A percentile compares a stretch with the other conserved stretches of the same genome.
Evolutionary conservation across 2,797 vertebrate genomes (phyloP).

Genomic region (Cuculus canorus): DNA sequence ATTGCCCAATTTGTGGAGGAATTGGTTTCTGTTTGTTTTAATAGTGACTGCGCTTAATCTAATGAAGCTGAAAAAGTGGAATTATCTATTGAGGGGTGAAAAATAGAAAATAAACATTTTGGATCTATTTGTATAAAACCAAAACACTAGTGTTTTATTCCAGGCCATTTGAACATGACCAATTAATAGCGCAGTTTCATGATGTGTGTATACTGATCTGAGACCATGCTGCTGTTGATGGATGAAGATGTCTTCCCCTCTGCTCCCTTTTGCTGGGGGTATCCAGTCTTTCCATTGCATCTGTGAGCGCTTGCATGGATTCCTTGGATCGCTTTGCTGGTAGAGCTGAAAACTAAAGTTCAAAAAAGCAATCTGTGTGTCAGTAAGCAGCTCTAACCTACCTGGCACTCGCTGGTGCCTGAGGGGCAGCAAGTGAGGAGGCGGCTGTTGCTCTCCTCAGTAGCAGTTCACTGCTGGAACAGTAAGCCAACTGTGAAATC

Average conservation of each 20-base stretch:
- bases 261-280: neutral
- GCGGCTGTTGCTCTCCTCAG: neutral
- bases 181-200: neutral
- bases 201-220: accelerated
- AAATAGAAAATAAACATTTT: neutral
- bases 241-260: neutral
- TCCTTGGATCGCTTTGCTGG: neutral
- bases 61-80: neutral
- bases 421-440: neutral
- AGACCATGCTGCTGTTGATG: neutral
- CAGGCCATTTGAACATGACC: neutral
- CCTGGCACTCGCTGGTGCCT: neutral
- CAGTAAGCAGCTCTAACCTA: neutral
- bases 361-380: neutral
- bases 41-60: neutral
- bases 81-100: neutral
- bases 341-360: neutral
- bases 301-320: neutral
- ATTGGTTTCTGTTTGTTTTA: neutral
- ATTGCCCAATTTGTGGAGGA: neutral
- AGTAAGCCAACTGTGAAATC: neutral
- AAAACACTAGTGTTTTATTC: neutral
- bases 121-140: neutral
- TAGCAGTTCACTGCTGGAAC: neutral
- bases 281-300: neutral